A percentile compares a stretch with the other conserved stretches of the same genome.
These are phyloP conservation scores for Manduca sexta DNA, from an alignment of 1,140 invertebrate species.

Conservation along the genomic window DNA sequence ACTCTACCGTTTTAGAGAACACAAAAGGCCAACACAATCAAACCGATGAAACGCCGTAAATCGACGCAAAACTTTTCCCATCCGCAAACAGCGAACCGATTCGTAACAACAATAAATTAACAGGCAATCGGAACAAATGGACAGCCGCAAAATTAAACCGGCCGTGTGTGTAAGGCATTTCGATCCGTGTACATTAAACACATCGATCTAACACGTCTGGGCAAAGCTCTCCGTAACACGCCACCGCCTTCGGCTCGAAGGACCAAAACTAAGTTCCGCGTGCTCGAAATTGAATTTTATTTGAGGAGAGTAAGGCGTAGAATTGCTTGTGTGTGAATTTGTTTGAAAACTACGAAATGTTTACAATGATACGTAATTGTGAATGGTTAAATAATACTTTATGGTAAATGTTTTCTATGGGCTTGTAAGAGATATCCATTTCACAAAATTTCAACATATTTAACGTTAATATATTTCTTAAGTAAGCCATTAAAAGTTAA, in stretches of 20 bases:
- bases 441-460: too few relatives aligned
- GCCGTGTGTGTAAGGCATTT: conserved; percentile 32
- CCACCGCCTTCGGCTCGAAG: conserved; percentile 39
- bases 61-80: conserved; percentile 4
- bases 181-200: conserved; percentile 64
- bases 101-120: conserved; percentile 58
- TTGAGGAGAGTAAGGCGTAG: conserved; percentile 8
- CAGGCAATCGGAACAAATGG: conserved; percentile 66
- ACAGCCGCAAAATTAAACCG: conserved; percentile 64
- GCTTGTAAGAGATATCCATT: too few relatives aligned
- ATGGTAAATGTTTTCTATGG: too few relatives aligned
- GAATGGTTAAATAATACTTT: too few relatives aligned
- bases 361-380: too few relatives aligned
- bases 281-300: too few relatives aligned
- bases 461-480: too few relatives aligned
- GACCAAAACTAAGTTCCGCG: too few relatives aligned
- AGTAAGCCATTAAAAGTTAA: too few relatives aligned
- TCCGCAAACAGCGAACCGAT: conserved; percentile 26
- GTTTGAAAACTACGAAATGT: not conserved
- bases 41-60: too few relatives aligned
- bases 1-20: not conserved
- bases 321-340: conserved; percentile 22
- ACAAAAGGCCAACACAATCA: not conserved
- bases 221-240: conserved; percentile 55
- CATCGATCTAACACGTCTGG: conserved; percentile 69